Evolutionary conservation across 2,888 invertebrate species (phyloP).

Genomic region (Ptycholaimellus sp.): DNA sequence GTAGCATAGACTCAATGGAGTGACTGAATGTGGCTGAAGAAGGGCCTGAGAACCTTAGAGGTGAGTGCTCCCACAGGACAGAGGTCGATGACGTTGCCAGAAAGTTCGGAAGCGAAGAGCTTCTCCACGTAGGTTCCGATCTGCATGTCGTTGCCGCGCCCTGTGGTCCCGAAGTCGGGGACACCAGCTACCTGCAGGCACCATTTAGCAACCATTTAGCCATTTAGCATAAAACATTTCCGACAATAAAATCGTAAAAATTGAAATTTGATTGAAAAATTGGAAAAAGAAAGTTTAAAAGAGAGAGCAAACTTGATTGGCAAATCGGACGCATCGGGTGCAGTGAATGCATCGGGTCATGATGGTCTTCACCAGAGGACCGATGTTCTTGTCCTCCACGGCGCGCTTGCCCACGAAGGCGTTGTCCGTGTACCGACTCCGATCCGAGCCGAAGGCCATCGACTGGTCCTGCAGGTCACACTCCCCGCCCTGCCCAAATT

Average conservation of each 20-base stretch:
- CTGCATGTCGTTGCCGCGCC: conserved; percentile 79
- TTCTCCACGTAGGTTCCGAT: conserved; percentile 96
- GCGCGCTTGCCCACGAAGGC: conserved; percentile 36
- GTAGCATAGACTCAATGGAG: too few relatives aligned
- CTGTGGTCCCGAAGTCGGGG: conserved; percentile 58
- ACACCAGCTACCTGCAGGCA: conserved; percentile 62
- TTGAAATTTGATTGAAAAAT: not conserved
- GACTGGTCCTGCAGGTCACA: conserved; percentile 73
- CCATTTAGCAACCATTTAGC: not conserved
- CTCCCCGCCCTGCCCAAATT: conserved; percentile 32
- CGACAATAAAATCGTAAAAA: not conserved
- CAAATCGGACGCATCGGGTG: conserved; percentile 55
- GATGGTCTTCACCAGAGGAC: conserved; percentile 85
- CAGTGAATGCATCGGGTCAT: conserved; percentile 98
- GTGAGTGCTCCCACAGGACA: conserved; percentile 97
- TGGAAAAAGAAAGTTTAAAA: not conserved
- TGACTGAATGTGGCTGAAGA: too few relatives aligned
- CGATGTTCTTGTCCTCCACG: conserved; percentile 94
- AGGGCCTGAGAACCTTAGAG: conserved; percentile 57
- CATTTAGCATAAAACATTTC: not conserved
- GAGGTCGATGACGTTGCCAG: conserved; percentile 89
- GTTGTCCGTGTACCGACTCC: conserved; percentile 35
- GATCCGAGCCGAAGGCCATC: conserved; percentile 74
- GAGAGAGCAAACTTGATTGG: conserved; percentile 56
- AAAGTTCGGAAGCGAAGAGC: conserved; percentile 80